These are phyloP conservation scores for Drosophila ezoana DNA, from an alignment of 2,888 invertebrate genomes.

Conservation along the genomic window DNA sequence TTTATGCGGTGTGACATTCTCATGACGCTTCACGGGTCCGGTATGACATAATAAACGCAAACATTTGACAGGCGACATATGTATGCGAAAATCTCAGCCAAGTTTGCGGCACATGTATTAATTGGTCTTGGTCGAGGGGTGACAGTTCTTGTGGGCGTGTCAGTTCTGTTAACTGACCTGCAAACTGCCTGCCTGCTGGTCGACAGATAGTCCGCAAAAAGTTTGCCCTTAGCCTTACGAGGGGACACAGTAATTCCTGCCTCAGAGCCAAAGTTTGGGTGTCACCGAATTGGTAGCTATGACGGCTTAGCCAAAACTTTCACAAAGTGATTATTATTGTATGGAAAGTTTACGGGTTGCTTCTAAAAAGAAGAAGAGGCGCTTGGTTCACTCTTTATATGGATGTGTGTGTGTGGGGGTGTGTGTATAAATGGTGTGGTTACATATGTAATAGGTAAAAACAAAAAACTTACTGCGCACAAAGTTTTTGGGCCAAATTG, in stretches of 20 bases:
- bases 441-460: conserved; percentile 53
- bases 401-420: conserved; percentile 5
- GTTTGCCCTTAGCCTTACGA: conserved; percentile 50
- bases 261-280: conserved; percentile 55
- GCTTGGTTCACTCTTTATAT: not conserved
- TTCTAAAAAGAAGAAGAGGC: conserved; percentile 31
- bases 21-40: conserved; percentile 12
- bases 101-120: conserved; percentile 58
- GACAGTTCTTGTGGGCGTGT: not conserved
- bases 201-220: conserved; percentile 59
- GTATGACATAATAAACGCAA: conserved; percentile 62
- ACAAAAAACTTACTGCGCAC: conserved; percentile 50
- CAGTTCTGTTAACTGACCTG: conserved; percentile 40
- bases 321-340: conserved; percentile 78
- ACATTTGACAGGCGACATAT: conserved; percentile 40
- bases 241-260: conserved; percentile 47
- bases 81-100: conserved; percentile 48
- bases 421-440: conserved; percentile 26
- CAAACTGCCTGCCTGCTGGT: conserved; percentile 41
- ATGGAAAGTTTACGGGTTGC: conserved; percentile 68
- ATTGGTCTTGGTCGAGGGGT: conserved; percentile 49
- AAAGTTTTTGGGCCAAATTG: conserved; percentile 36
- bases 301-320: conserved; percentile 74
- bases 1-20: conserved; percentile 49
- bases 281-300: conserved; percentile 76